A percentile compares a stretch with the other conserved stretches of the same genome.
Conservation (phyloP, 2,113 vertebrate genomes). For the Piprites chloris region DNA sequence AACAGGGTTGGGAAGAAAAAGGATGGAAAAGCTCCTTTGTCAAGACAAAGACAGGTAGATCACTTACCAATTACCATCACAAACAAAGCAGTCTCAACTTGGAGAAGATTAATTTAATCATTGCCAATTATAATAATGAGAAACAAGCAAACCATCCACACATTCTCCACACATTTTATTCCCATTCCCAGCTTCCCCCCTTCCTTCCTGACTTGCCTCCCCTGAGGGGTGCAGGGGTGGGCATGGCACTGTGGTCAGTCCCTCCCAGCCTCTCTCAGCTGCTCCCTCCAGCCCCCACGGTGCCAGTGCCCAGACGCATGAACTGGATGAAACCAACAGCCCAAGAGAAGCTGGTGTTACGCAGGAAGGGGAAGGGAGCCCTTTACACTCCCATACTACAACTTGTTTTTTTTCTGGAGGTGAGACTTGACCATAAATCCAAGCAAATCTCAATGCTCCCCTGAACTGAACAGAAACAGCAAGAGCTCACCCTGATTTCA, state of each 20-base stretch:
- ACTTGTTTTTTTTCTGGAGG: background rate
- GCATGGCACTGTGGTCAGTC: background rate
- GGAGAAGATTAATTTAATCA: background rate
- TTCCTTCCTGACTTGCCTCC: background rate
- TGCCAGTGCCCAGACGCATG: fast-evolving
- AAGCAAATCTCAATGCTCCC: background rate
- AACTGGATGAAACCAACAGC: background rate
- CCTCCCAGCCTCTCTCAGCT: background rate
- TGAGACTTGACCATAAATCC: background rate
- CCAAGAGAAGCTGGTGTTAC: background rate
- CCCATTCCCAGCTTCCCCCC: background rate
- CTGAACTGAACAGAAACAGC: background rate
- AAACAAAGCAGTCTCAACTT: background rate
- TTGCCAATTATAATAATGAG: background rate
- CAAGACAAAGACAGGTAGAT: background rate
- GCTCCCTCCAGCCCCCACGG: background rate
- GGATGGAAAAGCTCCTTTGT: background rate
- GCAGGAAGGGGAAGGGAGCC: background rate
- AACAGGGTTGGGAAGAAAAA: background rate
- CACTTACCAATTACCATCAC: background rate
- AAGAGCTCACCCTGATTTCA: background rate
- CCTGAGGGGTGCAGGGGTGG: background rate
- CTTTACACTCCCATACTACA: background rate
- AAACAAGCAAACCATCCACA: background rate
- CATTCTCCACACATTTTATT: background rate